Percentiles rank a stretch among this genome's conserved stretches.
These are phyloP conservation scores for Brachypodius melanocephalos DNA, from an alignment of 2,113 vertebrate species.

Conservation along the genomic window DNA sequence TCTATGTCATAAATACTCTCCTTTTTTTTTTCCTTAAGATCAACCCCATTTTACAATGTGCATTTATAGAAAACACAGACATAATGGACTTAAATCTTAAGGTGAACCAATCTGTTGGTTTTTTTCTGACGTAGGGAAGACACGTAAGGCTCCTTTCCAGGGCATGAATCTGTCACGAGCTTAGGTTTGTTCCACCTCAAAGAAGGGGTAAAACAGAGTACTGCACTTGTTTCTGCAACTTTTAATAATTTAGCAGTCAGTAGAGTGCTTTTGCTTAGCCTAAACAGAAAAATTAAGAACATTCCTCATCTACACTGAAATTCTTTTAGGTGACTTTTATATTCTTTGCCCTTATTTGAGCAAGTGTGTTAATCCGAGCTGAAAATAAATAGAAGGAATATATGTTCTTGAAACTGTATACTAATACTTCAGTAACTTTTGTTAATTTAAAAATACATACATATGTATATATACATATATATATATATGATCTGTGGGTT, in stretches of 20 bases:
- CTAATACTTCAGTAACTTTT: background rate
- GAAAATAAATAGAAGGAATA: background rate
- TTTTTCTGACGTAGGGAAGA: background rate
- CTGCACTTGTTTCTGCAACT: background rate
- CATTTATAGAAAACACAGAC: background rate
- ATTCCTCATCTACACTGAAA: background rate
- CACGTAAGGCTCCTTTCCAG: background rate
- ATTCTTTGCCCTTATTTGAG: background rate
- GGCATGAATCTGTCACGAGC: background rate
- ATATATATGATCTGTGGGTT: background rate
- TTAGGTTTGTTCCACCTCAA: background rate
- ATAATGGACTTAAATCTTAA: background rate
- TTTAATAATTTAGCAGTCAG: background rate
- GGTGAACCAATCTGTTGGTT: rapidly evolving
- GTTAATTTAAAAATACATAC: background rate
- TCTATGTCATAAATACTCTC: background rate
- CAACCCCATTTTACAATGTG: background rate
- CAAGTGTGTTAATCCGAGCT: background rate
- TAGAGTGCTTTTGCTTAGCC: background rate
- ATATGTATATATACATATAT: too few relatives aligned
- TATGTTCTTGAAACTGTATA: background rate
- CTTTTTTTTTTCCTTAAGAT: background rate
- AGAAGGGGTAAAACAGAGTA: background rate
- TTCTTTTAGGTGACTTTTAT: background rate
- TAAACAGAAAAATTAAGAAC: background rate